Evolutionary conservation across 2,113 vertebrate species (phyloP).

Genomic region (Dipodomys spectabilis): DNA sequence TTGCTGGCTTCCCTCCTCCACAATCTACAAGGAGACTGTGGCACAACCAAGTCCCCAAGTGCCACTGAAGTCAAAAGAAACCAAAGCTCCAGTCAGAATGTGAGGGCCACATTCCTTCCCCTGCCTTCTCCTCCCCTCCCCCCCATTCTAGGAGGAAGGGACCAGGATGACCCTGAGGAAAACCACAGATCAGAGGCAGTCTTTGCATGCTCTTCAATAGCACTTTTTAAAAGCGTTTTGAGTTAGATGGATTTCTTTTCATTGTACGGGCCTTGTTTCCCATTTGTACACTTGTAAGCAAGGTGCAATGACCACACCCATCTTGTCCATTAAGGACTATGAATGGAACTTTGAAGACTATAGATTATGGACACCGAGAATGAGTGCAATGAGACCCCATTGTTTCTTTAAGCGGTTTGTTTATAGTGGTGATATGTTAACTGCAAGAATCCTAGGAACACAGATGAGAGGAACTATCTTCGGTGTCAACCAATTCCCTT

Average conservation of each 20-base stretch:
- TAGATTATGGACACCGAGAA: background rate
- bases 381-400: constrained; percentile 28
- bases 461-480: background rate
- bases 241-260: background rate
- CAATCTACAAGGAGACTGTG: background rate
- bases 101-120: background rate
- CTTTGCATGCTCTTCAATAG: background rate
- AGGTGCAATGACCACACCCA: background rate
- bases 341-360: background rate
- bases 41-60: background rate
- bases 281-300: background rate
- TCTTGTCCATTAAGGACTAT: background rate
- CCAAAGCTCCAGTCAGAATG: background rate
- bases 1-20: background rate
- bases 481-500: background rate
- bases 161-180: background rate
- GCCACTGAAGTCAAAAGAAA: background rate
- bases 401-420: background rate
- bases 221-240: background rate
- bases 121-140: no score
- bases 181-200: background rate
- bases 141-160: background rate
- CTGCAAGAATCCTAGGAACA: no score
- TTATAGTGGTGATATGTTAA: background rate
- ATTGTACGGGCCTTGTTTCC: background rate